Conservation (phyloP, 2,797 vertebrate species). For the Crenichthys baileyi region DNA sequence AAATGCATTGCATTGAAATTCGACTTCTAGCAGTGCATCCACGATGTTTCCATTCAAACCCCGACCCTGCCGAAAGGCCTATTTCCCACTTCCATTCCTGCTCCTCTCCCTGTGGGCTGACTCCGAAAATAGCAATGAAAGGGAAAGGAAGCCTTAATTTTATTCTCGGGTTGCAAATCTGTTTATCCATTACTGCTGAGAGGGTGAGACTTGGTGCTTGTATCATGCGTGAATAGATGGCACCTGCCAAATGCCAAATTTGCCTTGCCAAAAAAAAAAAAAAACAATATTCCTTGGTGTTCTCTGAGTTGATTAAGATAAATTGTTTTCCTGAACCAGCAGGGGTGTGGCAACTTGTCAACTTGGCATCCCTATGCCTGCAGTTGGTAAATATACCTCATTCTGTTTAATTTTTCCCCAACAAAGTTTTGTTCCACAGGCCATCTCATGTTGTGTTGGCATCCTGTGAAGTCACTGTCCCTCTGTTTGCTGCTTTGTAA, state of each 20-base stretch:
- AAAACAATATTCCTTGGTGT: conserved; percentile 8
- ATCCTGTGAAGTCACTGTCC: conserved; percentile 52
- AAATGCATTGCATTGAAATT: conserved; percentile 17
- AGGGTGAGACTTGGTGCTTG: conserved; percentile 20
- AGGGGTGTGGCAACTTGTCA: conserved; percentile 40
- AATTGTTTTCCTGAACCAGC: conserved; percentile 37
- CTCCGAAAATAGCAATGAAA: conserved; percentile 70
- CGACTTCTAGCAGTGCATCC: conserved; percentile 15
- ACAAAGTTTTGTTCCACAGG: conserved; percentile 50
- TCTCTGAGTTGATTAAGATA: conserved; percentile 46
- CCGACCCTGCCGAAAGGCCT: conserved; percentile 41
- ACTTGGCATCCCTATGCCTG: conserved; percentile 32
- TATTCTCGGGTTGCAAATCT: conserved; percentile 49
- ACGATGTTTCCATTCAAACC: conserved; percentile 40
- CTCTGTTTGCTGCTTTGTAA: conserved; percentile 50
- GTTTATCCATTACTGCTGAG: conserved; percentile 43
- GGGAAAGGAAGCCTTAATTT: conserved; percentile 62
- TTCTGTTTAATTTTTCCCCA: conserved; percentile 63
- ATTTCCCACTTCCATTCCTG: conserved; percentile 60
- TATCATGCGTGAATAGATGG: conserved; percentile 13
- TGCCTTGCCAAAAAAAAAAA: conserved; percentile 1
- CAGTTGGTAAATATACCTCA: conserved; percentile 34
- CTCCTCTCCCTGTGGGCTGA: conserved; percentile 53
- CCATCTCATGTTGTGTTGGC: conserved; percentile 61
- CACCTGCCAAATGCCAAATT: conserved; percentile 26